Evolutionary conservation across 1,140 invertebrate genomes (phyloP).

Genomic region (Propsilocerus akamusi): DNA sequence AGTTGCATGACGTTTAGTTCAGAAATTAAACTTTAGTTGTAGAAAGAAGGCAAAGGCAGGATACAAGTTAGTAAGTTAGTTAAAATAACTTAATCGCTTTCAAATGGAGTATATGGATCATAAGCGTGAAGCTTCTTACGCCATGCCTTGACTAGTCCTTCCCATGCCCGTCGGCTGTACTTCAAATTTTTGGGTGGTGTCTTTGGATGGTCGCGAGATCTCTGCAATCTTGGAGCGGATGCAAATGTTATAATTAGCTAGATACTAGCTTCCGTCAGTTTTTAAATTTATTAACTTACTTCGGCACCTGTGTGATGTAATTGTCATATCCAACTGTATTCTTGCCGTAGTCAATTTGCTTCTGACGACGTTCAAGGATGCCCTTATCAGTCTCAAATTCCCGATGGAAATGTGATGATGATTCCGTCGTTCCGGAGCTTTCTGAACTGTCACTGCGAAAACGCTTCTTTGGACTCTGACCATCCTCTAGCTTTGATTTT

Average conservation of each 20-base stretch:
- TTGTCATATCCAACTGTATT: conserved; percentile 76
- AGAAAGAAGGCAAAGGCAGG: too few relatives aligned
- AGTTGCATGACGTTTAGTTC: too few relatives aligned
- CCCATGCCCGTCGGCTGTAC: conserved; percentile 80
- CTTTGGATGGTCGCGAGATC: conserved; percentile 52
- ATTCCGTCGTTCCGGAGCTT: conserved; percentile 10
- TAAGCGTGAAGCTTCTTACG: conserved; percentile 65
- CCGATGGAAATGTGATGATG: conserved; percentile 15
- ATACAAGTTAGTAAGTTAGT: too few relatives aligned
- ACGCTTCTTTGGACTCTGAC: conserved; percentile 6
- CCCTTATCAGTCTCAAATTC: conserved; percentile 53
- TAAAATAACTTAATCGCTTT: too few relatives aligned
- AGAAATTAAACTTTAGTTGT: too few relatives aligned
- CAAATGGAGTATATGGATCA: too few relatives aligned
- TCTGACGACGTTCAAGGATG: conserved; percentile 59
- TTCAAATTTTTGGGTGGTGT: conserved; percentile 75
- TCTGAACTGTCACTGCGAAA: conserved; percentile 16
- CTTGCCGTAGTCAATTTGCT: conserved; percentile 91
- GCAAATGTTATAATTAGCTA: conserved; percentile 6
- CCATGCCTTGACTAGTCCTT: conserved; percentile 74
- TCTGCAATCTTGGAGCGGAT: conserved; percentile 31
- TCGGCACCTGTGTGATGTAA: conserved; percentile 52
- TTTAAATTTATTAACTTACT: conserved; percentile 30
- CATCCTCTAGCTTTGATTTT: background rate
- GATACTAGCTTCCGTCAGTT: conserved; percentile 5